Conservation (phyloP, 2,797 vertebrate genomes). For the Peromyscus nudipes region DNA sequence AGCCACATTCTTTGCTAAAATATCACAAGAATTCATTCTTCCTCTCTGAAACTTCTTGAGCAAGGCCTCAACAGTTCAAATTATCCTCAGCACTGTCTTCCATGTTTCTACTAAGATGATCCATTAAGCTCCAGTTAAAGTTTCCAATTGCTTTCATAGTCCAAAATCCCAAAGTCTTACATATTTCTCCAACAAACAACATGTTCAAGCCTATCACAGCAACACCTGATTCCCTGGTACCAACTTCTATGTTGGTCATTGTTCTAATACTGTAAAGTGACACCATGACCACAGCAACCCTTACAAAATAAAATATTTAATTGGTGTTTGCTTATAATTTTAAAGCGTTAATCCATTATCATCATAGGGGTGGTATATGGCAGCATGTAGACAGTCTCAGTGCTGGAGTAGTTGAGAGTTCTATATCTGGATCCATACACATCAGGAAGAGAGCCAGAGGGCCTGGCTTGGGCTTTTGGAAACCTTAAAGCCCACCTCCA, state of each 20-base stretch:
- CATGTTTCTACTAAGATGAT: too few relatives aligned
- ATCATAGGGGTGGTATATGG: not conserved
- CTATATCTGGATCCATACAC: not conserved
- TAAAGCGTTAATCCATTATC: not conserved
- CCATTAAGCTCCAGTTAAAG: too few relatives aligned
- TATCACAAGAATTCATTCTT: too few relatives aligned
- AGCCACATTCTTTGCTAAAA: too few relatives aligned
- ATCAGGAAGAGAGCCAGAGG: not conserved
- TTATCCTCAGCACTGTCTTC: too few relatives aligned
- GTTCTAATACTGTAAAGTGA: not conserved
- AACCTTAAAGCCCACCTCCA: not conserved
- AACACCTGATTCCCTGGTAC: not conserved
- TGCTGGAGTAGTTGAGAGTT: not conserved
- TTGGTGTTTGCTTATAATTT: not conserved
- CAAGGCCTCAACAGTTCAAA: too few relatives aligned
- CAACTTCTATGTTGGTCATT: not conserved
- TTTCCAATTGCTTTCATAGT: too few relatives aligned
- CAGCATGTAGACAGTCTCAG: not conserved
- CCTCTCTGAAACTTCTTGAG: too few relatives aligned
- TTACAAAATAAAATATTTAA: not conserved
- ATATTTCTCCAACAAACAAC: too few relatives aligned
- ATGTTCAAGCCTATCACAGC: not conserved
- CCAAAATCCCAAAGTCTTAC: too few relatives aligned
- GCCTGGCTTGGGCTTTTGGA: not conserved
- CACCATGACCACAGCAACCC: not conserved